Evolutionary conservation across 2,888 invertebrate genomes (phyloP), one percentile per base, ranked within the genome.

Genomic region (Hypena proboscidalis): DNA sequence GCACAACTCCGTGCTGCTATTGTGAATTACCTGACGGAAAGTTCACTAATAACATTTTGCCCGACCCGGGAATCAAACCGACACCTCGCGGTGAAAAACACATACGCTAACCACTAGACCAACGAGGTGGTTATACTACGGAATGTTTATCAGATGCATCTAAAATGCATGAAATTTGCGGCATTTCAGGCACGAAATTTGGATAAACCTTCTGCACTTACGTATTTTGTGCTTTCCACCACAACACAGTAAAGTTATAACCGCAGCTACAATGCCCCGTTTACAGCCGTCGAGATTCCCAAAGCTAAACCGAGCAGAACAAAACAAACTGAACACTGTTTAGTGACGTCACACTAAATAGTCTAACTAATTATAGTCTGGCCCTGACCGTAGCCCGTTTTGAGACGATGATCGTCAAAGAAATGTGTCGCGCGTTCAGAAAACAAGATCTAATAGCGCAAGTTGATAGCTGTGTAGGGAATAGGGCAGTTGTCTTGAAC

Each of bases 301-400:
- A 27, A 21, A 17, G 37, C 39, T 33, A 61, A 43, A 36, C 32
- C 32, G 41, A 26, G 37, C 21, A 22, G 29, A 46, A 52, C 58
- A 33, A 58, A 53, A 45, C 13, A 61, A 50, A 9, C 21, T 8
- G 2, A 35, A 50, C 19, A 27, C 37, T 42, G 32, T 43, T 30
- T 17, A 40, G 26, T 58, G 47, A 54, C 31, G 42, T 42, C 20
- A 31, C 23, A 36, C 25, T 48, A 46, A 46, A 50, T 35, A 45
- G 23, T 26, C 14, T 10, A 19, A 35, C 29, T 40, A 36, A 47
- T 42, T 40, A 39, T 42, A 39, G 40, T 30, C 21, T 38, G 41
- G 23, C 48, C 45, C 34, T 58, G 63, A 51, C 54, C 38, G 27
- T 33, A 45, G 42, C 20, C 21, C 11, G 36, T 38, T 44, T 41